Percentiles rank a stretch among this genome's conserved stretches.
Evolutionary conservation across 2,113 vertebrate genomes (phyloP).

Genomic region (Passer montanus): DNA sequence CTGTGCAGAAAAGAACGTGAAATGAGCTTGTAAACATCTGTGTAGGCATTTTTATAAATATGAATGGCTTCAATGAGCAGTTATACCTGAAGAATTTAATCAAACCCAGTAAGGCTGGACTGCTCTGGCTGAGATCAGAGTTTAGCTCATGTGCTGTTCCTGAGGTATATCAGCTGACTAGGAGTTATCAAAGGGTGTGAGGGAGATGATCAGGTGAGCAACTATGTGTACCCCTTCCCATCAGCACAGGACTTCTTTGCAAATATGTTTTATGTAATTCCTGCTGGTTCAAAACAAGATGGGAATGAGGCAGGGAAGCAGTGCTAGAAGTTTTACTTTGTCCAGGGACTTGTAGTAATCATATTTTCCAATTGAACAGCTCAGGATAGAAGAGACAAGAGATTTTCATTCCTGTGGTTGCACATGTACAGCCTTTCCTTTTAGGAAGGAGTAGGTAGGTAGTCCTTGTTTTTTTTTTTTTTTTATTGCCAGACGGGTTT

Average conservation of each 20-base stretch:
- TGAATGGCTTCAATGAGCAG: not conserved
- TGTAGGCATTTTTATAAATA: not conserved
- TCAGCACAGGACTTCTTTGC: not conserved
- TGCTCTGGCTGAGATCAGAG: not conserved
- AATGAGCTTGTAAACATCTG: not conserved
- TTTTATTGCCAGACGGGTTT: not conserved
- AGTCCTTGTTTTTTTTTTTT: not conserved
- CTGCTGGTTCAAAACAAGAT: not conserved
- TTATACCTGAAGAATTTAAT: not conserved
- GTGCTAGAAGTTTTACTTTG: not conserved
- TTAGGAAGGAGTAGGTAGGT: not conserved
- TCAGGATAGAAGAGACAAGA: not conserved
- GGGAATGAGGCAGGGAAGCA: not conserved
- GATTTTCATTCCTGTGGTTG: not conserved
- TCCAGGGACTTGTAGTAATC: not conserved
- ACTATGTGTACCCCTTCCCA: not conserved
- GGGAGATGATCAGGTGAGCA: not conserved
- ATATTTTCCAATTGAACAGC: not conserved
- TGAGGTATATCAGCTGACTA: not conserved
- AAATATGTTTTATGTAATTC: not conserved
- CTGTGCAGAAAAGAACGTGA: not conserved
- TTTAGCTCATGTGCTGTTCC: not conserved
- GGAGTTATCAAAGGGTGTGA: not conserved
- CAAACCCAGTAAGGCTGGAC: not conserved
- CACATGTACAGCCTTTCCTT: not conserved